phyloP scores from a whole-genome alignment of 2,797 vertebrate genomes.

The Chaenodraco wilsoni region DNA sequence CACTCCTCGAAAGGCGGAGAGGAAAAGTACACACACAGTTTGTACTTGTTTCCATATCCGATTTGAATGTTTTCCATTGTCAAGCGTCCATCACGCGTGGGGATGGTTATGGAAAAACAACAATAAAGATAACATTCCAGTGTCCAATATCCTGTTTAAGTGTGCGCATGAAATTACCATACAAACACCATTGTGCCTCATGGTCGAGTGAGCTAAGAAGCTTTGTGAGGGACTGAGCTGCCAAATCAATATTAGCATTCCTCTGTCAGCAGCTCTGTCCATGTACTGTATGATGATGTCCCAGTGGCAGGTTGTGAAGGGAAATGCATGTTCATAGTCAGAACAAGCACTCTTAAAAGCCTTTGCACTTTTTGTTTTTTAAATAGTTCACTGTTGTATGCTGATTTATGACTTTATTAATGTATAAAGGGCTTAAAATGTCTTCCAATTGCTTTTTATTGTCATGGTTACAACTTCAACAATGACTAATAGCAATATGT shows the following conservation, averaged over 20 bases:
- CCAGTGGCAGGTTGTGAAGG: constrained; percentile 37
- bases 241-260: constrained; percentile 80
- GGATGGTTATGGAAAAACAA: constrained; percentile 64
- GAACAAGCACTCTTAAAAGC: constrained; percentile 1
- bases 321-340: constrained; percentile 33
- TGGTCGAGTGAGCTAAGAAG: constrained; percentile 75
- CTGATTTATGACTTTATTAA: not conserved
- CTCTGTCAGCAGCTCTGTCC: constrained; percentile 69
- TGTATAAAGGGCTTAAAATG: constrained; percentile 1
- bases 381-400: constrained; percentile 13
- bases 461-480: constrained; percentile 2
- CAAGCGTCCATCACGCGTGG: constrained; percentile 61
- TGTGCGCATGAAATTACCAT: constrained; percentile 78
- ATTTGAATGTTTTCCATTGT: constrained; percentile 66
- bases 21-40: constrained; percentile 55
- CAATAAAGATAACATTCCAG: constrained; percentile 77
- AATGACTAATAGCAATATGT: constrained; percentile 27
- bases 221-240: constrained; percentile 66
- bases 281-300: constrained; percentile 68
- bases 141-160: constrained; percentile 76
- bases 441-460: not conserved
- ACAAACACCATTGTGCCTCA: constrained; percentile 74
- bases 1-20: constrained; percentile 42
- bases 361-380: too few species aligned
- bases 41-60: constrained; percentile 66